A percentile compares a stretch with the other conserved stretches of the same genome.
phyloP scores from a whole-genome alignment of 2,888 invertebrate genomes.

The Rhyacophila evoluta region DNA sequence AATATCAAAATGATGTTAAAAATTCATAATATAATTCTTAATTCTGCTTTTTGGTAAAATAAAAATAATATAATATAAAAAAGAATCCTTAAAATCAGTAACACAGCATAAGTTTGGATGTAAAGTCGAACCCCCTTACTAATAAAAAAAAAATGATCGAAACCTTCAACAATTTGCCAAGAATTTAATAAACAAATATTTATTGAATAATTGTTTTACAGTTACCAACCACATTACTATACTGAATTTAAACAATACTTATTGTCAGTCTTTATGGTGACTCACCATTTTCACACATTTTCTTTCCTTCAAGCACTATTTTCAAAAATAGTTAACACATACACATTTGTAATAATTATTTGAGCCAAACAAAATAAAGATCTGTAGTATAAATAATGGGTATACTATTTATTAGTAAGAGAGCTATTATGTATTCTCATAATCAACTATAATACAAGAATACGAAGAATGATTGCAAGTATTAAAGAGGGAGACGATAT shows the following conservation, averaged over 20 bases:
- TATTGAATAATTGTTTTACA: too few species aligned
- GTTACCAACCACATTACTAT: too few species aligned
- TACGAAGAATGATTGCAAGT: neutral
- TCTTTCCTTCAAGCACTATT: too few species aligned
- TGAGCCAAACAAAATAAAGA: too few species aligned
- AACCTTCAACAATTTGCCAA: too few species aligned
- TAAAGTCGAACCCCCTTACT: neutral
- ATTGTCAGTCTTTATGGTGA: too few species aligned
- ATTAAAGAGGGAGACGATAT: neutral
- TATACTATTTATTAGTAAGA: neutral
- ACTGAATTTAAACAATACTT: too few species aligned
- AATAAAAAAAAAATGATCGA: too few species aligned
- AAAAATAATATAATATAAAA: neutral
- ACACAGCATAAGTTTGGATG: neutral
- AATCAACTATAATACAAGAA: neutral
- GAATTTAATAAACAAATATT: too few species aligned
- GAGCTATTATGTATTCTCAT: neutral
- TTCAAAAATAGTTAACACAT: neutral
- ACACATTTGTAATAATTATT: too few species aligned
- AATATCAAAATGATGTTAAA: neutral
- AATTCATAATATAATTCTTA: neutral
- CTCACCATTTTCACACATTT: too few species aligned
- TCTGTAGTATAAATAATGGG: neutral
- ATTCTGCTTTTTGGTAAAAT: slow-evolving; percentile 12
- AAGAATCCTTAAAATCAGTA: neutral